Conservation (phyloP, 2,888 invertebrate genomes). For the Steinernema scapterisci region DNA sequence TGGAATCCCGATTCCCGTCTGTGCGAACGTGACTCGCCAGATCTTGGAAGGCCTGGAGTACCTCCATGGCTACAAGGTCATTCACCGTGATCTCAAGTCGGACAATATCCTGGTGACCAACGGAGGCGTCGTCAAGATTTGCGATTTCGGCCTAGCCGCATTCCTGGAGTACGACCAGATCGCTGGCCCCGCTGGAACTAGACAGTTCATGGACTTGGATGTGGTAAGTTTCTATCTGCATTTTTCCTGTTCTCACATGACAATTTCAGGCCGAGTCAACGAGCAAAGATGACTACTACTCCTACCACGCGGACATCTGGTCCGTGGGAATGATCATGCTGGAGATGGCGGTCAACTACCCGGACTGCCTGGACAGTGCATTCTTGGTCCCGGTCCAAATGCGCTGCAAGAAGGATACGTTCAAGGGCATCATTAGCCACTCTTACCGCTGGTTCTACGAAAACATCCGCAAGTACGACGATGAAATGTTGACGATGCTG, state of each 20-base stretch:
- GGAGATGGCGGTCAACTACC: slow-evolving; percentile 1
- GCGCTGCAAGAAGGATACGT: neutral
- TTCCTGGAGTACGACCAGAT: neutral
- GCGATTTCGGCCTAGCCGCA: neutral
- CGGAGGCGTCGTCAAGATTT: slow-evolving; percentile 22
- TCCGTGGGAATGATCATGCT: slow-evolving; percentile 7
- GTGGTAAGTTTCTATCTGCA: neutral
- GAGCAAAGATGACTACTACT: neutral
- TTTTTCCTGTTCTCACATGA: neutral
- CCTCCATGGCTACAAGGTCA: slow-evolving; percentile 5
- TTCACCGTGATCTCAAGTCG: neutral
- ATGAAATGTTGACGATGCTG: neutral
- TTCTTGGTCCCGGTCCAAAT: neutral
- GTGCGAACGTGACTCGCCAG: neutral
- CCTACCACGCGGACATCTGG: slow-evolving; percentile 7
- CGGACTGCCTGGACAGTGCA: neutral
- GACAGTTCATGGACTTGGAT: neutral
- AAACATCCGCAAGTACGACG: neutral
- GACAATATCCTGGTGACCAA: neutral
- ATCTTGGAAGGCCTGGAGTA: neutral
- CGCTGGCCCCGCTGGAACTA: neutral
- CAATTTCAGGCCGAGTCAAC: neutral
- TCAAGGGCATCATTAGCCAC: neutral
- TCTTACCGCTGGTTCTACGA: neutral
- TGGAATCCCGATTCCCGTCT: neutral